Conservation (phyloP, 2,888 invertebrate species). For the Drosophila neonasuta region DNA sequence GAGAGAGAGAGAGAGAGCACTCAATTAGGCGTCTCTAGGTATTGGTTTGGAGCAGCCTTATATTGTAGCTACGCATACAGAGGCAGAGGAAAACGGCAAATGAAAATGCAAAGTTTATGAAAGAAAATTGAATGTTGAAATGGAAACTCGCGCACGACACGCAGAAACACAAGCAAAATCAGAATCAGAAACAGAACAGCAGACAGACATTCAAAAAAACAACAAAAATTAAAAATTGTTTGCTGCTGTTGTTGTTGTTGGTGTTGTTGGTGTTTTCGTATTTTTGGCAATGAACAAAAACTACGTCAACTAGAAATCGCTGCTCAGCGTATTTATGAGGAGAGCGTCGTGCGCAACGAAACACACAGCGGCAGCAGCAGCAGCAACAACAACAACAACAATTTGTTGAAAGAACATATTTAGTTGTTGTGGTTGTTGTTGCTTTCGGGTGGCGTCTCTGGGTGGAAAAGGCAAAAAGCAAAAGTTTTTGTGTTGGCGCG, state of each 20-base stretch:
- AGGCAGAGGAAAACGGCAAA: slow-evolving; percentile 15
- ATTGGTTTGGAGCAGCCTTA: slow-evolving; percentile 9
- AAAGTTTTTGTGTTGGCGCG: slow-evolving; percentile 75
- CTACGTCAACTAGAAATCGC: slow-evolving; percentile 67
- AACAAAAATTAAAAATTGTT: slow-evolving; percentile 13
- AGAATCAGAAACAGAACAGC: slow-evolving; percentile 29
- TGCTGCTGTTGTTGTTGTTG: slow-evolving; percentile 10
- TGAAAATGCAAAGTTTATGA: slow-evolving; percentile 69
- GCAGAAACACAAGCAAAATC: slow-evolving; percentile 19
- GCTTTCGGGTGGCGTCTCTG: slow-evolving; percentile 4
- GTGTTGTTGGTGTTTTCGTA: slow-evolving; percentile 45
- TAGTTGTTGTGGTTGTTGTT: slow-evolving; percentile 24
- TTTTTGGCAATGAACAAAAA: slow-evolving; percentile 80
- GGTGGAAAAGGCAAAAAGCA: slow-evolving; percentile 65
- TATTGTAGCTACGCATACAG: neutral
- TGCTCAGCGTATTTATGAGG: slow-evolving; percentile 61
- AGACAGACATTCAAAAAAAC: slow-evolving; percentile 37
- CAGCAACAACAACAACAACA: slow-evolving; percentile 27
- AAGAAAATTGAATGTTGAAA: slow-evolving; percentile 73
- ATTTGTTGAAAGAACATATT: slow-evolving; percentile 39
- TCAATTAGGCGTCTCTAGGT: slow-evolving; percentile 63
- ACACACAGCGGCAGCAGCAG: slow-evolving; percentile 6
- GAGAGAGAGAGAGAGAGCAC: slow-evolving; percentile 26
- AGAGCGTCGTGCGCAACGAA: slow-evolving; percentile 76
- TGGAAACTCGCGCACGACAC: slow-evolving; percentile 70